phyloP scores from a whole-genome alignment of 2,888 invertebrate genomes.

The Plutella xylostella region DNA sequence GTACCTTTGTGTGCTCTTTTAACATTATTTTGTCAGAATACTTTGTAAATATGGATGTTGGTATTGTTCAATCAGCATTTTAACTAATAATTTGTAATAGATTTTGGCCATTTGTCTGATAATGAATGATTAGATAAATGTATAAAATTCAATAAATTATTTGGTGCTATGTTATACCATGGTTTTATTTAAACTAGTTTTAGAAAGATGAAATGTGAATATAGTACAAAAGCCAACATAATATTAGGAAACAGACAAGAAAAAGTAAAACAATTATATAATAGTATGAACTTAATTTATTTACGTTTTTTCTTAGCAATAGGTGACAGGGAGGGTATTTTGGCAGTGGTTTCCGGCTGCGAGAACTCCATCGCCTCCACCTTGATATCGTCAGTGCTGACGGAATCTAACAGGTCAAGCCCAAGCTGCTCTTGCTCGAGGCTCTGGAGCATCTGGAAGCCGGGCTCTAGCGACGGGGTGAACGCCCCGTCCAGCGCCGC shows the following conservation, averaged over 20 bases:
- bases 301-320: slow-evolving; percentile 57
- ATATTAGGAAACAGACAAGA: background rate
- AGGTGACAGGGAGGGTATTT: slow-evolving; percentile 43
- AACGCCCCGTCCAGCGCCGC: slow-evolving; percentile 61
- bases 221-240: background rate
- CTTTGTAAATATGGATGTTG: too few species aligned
- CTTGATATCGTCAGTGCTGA: slow-evolving; percentile 57
- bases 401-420: slow-evolving; percentile 49
- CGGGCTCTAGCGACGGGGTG: slow-evolving; percentile 72
- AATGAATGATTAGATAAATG: background rate
- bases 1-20: too few species aligned
- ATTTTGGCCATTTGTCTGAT: too few species aligned
- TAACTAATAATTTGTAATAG: too few species aligned
- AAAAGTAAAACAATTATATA: slow-evolving; percentile 8
- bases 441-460: slow-evolving; percentile 75
- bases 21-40: too few species aligned
- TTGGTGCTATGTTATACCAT: slow-evolving; percentile 50
- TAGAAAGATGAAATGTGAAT: too few species aligned
- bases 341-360: slow-evolving; percentile 41
- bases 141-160: slow-evolving; percentile 39
- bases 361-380: slow-evolving; percentile 54
- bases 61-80: too few species aligned
- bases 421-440: slow-evolving; percentile 71
- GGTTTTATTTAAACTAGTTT: slow-evolving; percentile 22
- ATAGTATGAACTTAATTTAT: slow-evolving; percentile 25